Base-by-base conservation (phyloP, 1,140 invertebrate species). In the Anoplophora glabripennis region DNA sequence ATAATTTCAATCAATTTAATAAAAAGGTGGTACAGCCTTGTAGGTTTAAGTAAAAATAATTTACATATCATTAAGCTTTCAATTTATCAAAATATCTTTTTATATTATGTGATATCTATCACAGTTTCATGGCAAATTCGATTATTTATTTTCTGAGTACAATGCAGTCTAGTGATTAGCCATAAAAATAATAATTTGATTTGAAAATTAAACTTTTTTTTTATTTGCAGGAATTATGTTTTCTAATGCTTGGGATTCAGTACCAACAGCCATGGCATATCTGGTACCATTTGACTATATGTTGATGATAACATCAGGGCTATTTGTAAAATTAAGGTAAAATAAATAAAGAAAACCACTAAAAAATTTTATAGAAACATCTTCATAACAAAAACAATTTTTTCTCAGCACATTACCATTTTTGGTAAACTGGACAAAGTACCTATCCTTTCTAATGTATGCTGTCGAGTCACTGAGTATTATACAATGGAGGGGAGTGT, bases 371-470 rank as follows among this genome's bases (percentile, higher is more conserved):
- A n/a, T n/a, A n/a, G n/a, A n/a, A n/a, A n/a, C n/a, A n/a, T n/a
- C n/a, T n/a, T n/a, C n/a, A n/a, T n/a, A n/a, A n/a, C n/a, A 28
- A 28, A 57, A 33, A 47, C 17, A 46, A 53, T 53, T 59, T 44
- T 60, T 41, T n/a, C 15, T 28, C 72, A 90, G 90, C 61, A 85
- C 91, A 3, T 77, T 95, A 55, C 92, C 94, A 0, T 72, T 78
- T 57, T 89, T 90, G 60, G 79, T 96, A 33, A 80, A 82, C 17
- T 96, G 93, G 90, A 81, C 93, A 1, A 88, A 90, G 69, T 93
- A 94, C 72, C 69, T 96, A 9, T 96, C 93, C 0, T 98, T 94
- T 93, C 83, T 98, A 68, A 86, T 92, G 76, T 95, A 96, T 75
- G 89, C 89, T 1, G 94, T 90, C 68, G 94, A 98, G 80, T 87